phyloP scores from a whole-genome alignment of 2,113 vertebrate species.

The Pristiophorus japonicus region DNA sequence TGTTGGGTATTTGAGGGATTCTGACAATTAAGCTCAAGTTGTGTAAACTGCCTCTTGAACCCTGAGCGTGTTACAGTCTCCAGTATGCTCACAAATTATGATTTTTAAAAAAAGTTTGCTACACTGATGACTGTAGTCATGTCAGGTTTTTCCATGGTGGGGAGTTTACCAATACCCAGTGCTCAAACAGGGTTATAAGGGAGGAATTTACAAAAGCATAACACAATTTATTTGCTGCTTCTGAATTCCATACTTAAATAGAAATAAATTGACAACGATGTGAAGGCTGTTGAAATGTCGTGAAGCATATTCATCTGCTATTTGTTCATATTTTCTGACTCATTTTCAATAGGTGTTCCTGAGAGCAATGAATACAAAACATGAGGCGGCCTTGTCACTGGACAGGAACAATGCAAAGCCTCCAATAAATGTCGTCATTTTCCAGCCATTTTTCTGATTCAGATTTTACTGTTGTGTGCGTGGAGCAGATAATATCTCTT shows the following conservation, averaged over 20 bases:
- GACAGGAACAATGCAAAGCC: background rate
- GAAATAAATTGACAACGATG: background rate
- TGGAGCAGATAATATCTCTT: background rate
- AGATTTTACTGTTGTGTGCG: conserved; percentile 16
- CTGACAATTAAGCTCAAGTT: background rate
- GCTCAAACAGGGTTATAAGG: background rate
- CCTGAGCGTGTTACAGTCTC: background rate
- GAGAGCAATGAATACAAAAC: background rate
- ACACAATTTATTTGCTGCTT: background rate
- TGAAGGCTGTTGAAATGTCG: background rate
- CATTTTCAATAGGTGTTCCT: background rate
- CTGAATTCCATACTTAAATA: background rate
- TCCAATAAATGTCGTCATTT: background rate
- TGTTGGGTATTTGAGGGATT: background rate
- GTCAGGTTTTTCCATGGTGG: background rate
- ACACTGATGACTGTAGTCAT: background rate
- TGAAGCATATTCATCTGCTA: background rate
- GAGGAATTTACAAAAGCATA: background rate
- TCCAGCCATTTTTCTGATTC: background rate
- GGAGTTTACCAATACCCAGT: background rate
- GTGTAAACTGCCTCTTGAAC: background rate
- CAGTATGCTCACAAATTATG: background rate
- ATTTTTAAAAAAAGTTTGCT: background rate
- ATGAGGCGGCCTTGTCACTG: background rate
- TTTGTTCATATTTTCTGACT: background rate